A percentile compares a stretch with the other conserved stretches of the same genome.
phyloP scores from a whole-genome alignment of 2,797 vertebrate genomes.

The Gymnoscopelus braueri region DNA sequence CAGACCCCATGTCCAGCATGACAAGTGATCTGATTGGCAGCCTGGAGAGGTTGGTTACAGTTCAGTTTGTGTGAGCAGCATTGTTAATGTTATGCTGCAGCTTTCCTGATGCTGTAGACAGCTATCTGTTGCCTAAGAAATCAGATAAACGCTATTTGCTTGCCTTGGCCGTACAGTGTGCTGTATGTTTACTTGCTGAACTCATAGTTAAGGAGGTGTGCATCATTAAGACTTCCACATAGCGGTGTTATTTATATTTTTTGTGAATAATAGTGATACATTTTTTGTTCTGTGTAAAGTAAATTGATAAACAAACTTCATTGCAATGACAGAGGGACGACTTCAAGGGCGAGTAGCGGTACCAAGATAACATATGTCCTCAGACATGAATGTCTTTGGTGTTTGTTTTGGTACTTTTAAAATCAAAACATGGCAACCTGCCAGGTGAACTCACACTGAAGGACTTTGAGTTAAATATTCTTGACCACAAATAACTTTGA shows the following conservation, averaged over 20 bases:
- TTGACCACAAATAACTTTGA: neutral
- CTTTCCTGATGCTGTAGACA: slow-evolving; percentile 75
- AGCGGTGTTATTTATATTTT: too few species aligned
- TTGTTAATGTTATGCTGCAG: slow-evolving; percentile 69
- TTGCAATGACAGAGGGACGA: too few species aligned
- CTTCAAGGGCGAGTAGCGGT: too few species aligned
- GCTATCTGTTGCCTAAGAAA: slow-evolving; percentile 63
- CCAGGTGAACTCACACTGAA: slow-evolving; percentile 16
- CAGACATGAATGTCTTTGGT: neutral
- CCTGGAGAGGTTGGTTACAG: slow-evolving; percentile 72
- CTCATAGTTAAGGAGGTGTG: slow-evolving; percentile 34
- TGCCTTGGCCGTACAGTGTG: slow-evolving; percentile 55
- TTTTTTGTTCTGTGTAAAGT: too few species aligned
- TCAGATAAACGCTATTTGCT: slow-evolving; percentile 61
- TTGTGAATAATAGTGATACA: too few species aligned
- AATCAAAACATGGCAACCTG: too few species aligned
- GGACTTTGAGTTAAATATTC: neutral
- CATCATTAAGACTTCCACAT: too few species aligned
- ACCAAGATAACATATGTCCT: too few species aligned
- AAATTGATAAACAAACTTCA: too few species aligned
- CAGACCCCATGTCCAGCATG: slow-evolving; percentile 57
- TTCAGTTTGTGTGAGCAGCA: slow-evolving; percentile 75
- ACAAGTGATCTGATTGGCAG: slow-evolving; percentile 70
- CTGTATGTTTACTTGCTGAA: slow-evolving; percentile 38
- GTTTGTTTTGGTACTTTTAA: neutral